Evolutionary conservation across 2,113 vertebrate species (phyloP).

Genomic region (Caloenas nicobarica): DNA sequence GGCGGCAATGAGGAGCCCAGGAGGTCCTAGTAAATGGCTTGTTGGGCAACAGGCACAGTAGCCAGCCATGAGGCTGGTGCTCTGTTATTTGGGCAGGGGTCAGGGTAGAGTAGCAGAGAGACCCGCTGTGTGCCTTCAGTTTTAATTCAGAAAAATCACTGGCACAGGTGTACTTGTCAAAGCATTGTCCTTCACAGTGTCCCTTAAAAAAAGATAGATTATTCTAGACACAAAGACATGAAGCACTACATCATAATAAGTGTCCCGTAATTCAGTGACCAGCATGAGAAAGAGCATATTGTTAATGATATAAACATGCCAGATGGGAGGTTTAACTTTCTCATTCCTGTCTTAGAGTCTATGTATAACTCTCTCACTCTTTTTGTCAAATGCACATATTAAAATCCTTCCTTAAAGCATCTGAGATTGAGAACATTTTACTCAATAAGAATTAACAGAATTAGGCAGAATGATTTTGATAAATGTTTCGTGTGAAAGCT

Average conservation of each 20-base stretch:
- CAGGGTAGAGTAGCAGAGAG: not conserved
- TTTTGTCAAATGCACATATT: not conserved
- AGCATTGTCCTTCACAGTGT: not conserved
- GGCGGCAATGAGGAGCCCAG: not conserved
- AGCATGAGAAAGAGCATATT: not conserved
- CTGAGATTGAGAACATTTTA: not conserved
- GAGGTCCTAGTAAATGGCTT: not conserved
- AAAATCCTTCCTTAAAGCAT: not conserved
- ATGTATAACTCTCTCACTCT: not conserved
- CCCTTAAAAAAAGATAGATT: conserved; percentile 5
- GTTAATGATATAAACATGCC: not conserved
- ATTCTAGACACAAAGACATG: not conserved
- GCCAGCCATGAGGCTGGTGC: not conserved
- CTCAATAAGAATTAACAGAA: not conserved
- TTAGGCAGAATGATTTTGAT: not conserved
- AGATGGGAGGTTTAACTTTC: not conserved
- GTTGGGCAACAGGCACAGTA: not conserved
- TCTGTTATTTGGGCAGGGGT: not conserved
- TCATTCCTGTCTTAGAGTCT: not conserved
- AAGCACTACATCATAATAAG: not conserved
- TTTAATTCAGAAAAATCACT: conserved; percentile 1
- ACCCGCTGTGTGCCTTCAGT: not conserved
- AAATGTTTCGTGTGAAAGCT: not conserved
- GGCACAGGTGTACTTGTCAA: not conserved
- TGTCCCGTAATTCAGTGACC: not conserved